A percentile compares a stretch with the other conserved stretches of the same genome.
Evolutionary conservation across 92 coral and sea anemone species (phyloP).

Genomic region (Epizoanthus illoricatus): DNA sequence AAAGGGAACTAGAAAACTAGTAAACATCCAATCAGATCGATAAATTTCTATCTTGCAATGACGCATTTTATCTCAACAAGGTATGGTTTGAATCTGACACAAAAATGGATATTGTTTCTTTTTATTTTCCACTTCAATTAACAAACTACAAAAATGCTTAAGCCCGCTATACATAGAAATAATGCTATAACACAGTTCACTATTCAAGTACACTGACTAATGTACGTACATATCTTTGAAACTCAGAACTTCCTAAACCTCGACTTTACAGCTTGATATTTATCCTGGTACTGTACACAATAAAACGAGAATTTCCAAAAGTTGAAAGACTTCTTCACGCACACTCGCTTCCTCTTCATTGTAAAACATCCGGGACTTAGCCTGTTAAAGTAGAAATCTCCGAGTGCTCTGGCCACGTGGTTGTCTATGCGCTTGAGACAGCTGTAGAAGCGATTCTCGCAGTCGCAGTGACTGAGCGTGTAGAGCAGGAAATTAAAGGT

Average conservation of each 20-base stretch:
- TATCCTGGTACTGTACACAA: background rate
- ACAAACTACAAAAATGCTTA: too few species aligned
- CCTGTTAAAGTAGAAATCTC: slow-evolving; percentile 9
- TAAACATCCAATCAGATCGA: too few species aligned
- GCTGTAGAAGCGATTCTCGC: slow-evolving; percentile 17
- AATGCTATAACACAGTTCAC: too few species aligned
- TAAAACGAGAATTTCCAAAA: slow-evolving; percentile 32
- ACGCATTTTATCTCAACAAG: too few species aligned
- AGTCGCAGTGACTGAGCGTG: slow-evolving; percentile 39
- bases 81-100: too few species aligned
- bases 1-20: too few species aligned
- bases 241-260: background rate
- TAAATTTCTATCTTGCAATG: too few species aligned
- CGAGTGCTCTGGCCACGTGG: background rate
- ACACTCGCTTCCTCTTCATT: slow-evolving; percentile 13
- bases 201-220: too few species aligned
- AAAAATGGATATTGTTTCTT: too few species aligned
- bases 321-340: background rate
- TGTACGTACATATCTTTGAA: too few species aligned
- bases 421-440: slow-evolving; percentile 23
- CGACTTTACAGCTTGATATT: slow-evolving; percentile 17
- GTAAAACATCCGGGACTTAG: slow-evolving; percentile 23
- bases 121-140: too few species aligned
- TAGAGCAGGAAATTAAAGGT: slow-evolving; percentile 7
- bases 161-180: too few species aligned